Conservation (phyloP, 2,797 vertebrate species). For the Periparus ater region DNA sequence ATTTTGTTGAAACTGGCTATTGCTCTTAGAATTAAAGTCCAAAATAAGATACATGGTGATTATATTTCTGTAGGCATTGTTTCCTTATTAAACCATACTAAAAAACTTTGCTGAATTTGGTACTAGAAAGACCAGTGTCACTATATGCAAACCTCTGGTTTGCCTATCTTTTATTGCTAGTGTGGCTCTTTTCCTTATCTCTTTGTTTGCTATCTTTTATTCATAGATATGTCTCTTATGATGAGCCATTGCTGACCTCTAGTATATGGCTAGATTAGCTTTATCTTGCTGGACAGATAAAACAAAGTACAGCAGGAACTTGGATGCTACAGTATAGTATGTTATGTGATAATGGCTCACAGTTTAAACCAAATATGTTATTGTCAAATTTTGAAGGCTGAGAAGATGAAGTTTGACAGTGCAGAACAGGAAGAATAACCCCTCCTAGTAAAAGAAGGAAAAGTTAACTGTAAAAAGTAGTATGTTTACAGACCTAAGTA, state of each 20-base stretch:
- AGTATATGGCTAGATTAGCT: background rate
- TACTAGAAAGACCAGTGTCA: background rate
- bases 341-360: background rate
- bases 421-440: background rate
- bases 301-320: background rate
- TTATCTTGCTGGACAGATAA: background rate
- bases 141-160: background rate
- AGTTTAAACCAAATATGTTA: background rate
- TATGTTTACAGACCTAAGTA: background rate
- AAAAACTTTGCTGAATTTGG: background rate
- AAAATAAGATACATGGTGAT: background rate
- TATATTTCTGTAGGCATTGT: background rate
- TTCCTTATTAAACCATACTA: background rate
- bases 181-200: background rate
- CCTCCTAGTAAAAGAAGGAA: background rate
- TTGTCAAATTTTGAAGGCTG: background rate
- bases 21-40: background rate
- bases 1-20: background rate
- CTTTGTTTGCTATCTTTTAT: background rate
- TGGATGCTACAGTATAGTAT: background rate
- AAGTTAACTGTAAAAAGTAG: background rate
- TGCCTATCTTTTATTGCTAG: background rate
- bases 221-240: background rate
- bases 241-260: background rate
- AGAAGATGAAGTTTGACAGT: background rate